These are phyloP conservation scores for Caranx melampygus DNA, from an alignment of 2,113 vertebrate genomes.

Conservation along the genomic window DNA sequence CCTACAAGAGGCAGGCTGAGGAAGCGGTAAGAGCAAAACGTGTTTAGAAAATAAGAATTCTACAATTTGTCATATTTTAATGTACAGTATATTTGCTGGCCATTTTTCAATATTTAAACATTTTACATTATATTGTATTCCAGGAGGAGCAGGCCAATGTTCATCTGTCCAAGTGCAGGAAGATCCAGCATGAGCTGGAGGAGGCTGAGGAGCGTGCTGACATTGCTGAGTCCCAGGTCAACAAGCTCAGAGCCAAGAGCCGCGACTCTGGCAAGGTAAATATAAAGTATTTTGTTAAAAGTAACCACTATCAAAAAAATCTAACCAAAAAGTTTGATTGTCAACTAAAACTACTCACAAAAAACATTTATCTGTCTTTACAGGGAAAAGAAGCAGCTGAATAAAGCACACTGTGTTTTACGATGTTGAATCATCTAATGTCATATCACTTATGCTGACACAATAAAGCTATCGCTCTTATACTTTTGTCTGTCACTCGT, in stretches of 20 bases:
- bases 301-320: too few relatives aligned
- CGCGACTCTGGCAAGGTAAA: constrained; percentile 82
- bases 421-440: constrained; percentile 27
- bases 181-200: constrained; percentile 86
- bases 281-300: too few relatives aligned
- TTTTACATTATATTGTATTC: neutral
- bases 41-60: neutral
- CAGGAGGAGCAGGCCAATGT: constrained; percentile 80
- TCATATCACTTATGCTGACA: neutral
- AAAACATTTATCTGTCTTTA: too few relatives aligned
- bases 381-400: constrained; percentile 58
- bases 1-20: constrained; percentile 94
- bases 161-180: constrained; percentile 82
- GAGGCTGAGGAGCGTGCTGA: constrained; percentile 89
- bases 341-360: too few relatives aligned
- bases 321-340: too few relatives aligned
- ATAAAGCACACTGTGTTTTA: constrained; percentile 7
- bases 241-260: constrained; percentile 86
- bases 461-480: constrained; percentile 26
- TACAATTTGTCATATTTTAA: too few relatives aligned
- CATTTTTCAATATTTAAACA: too few relatives aligned
- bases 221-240: constrained; percentile 87
- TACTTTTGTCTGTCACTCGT: neutral
- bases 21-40: constrained; percentile 80
- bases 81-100: too few relatives aligned